A percentile compares a stretch with the other conserved stretches of the same genome.
Evolutionary conservation across 2,888 invertebrate species (phyloP).

Genomic region (Apodemia zela): DNA sequence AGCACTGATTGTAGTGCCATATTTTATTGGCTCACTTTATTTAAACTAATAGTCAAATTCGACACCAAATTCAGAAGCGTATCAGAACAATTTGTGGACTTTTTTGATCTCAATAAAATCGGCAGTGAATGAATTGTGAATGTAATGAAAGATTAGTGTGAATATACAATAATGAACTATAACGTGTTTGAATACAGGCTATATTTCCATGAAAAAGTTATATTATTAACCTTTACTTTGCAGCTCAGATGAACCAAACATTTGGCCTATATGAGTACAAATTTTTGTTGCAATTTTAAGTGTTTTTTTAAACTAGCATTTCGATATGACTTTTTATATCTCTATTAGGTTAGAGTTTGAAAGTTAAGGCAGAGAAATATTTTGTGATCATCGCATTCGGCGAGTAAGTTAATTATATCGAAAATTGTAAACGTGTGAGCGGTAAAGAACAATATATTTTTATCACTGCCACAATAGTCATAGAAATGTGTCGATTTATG

Average conservation of each 20-base stretch:
- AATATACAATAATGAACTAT: conserved; percentile 16
- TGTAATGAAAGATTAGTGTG: conserved; percentile 16
- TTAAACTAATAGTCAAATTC: conserved; percentile 70
- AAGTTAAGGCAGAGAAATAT: conserved; percentile 60
- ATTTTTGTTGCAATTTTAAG: conserved; percentile 34
- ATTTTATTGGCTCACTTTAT: conserved; percentile 72
- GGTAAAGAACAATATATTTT: conserved; percentile 59
- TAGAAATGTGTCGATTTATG: conserved; percentile 38
- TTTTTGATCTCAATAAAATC: conserved; percentile 71
- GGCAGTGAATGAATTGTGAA: conserved; percentile 42
- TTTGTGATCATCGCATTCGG: conserved; percentile 52
- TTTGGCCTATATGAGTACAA: conserved; percentile 64
- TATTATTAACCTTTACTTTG: conserved; percentile 35
- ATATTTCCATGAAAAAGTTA: conserved; percentile 11
- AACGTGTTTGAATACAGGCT: not conserved
- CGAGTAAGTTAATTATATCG: conserved; percentile 55
- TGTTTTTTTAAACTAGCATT: conserved; percentile 26
- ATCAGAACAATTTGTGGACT: conserved; percentile 58
- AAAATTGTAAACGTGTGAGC: conserved; percentile 31
- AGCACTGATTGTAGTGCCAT: conserved; percentile 78
- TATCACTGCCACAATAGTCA: conserved; percentile 71
- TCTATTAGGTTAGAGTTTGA: conserved; percentile 45
- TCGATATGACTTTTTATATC: conserved; percentile 33
- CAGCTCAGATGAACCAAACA: conserved; percentile 16
- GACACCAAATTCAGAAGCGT: conserved; percentile 73